Evolutionary conservation across 1,140 invertebrate genomes (phyloP).

Genomic region (Trialeurodes vaporariorum): DNA sequence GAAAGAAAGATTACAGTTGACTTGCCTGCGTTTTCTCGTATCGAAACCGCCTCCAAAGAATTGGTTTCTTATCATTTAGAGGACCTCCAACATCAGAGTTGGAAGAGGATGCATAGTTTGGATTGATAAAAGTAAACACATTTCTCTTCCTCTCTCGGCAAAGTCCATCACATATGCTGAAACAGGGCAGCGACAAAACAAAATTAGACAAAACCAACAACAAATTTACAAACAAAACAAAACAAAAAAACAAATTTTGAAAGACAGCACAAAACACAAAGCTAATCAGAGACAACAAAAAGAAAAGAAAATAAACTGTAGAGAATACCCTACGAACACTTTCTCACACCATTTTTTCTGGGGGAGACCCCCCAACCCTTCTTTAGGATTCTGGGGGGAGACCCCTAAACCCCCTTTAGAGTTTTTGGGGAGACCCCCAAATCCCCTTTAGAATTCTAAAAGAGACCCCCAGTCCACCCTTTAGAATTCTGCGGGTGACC

Average conservation of each 20-base stretch:
- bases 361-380: too few relatives aligned
- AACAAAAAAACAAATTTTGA: not conserved
- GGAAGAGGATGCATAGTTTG: not conserved
- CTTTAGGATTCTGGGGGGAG: too few relatives aligned
- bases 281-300: too few relatives aligned
- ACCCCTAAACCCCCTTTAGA: too few relatives aligned
- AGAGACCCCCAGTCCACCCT: too few relatives aligned
- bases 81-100: not conserved
- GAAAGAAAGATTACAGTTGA: too few relatives aligned
- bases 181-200: not conserved
- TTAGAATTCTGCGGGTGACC: too few relatives aligned
- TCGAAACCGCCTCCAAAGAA: not conserved
- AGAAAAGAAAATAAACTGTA: too few relatives aligned
- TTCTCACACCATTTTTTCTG: not conserved
- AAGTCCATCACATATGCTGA: not conserved
- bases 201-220: not conserved
- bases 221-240: not conserved
- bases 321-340: not conserved
- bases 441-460: too few relatives aligned
- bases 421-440: too few relatives aligned
- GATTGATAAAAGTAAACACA: not conserved
- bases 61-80: not conserved
- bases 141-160: not conserved
- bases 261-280: not conserved
- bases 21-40: not conserved